Evolutionary conservation across 2,888 invertebrate genomes (phyloP), one percentile per base, ranked within the genome.

Genomic region (Drosophila borealis): DNA sequence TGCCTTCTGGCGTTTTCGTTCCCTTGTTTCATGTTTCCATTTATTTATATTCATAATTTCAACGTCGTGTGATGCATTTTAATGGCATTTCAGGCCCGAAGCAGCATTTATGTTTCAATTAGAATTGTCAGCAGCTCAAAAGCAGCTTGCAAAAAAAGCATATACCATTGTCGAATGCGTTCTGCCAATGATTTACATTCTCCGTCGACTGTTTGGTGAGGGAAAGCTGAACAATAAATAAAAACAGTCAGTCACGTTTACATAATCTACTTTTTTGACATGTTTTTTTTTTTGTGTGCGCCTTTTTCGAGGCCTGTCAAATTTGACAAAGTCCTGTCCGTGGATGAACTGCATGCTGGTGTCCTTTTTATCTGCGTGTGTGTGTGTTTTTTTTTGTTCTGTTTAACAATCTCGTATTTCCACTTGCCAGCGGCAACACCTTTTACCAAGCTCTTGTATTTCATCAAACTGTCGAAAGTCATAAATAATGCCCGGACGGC

Each of bases 401-500:
- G 14, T 39, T 41, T 17, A 5, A 21, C 45, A 42, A 61, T 49
- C 46, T 44, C 45, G 39, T 48, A 14, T 61, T 51, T 70, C 55
- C 54, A 55, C 61, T 50, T 61, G 61, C 48, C 56, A 49, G 19
- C 33, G 37, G 46, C 65, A 66, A 78, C 71, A 60, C 39, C 60
- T 60, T 55, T 54, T 44, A 9, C 25, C 29, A 14, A 10, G 37
- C 41, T 50, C 34, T 34, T 39, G 56, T 53, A 36, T 45, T 66
- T 50, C 67, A 65, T 60, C 63, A 68, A 78, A 77, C 84, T 80
- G 81, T 72, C 81, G 68, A 82, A 70, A 73, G 74, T 68, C 81
- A 81, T 82, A 81, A 82, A 82, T 82, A 79, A 81, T 74, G 75
- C 54, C 62, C 25, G 51, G 19, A 17, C 37, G 37, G 50, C 13